Evolutionary conservation across 1,140 invertebrate species (phyloP).

Genomic region (Battus philenor): DNA sequence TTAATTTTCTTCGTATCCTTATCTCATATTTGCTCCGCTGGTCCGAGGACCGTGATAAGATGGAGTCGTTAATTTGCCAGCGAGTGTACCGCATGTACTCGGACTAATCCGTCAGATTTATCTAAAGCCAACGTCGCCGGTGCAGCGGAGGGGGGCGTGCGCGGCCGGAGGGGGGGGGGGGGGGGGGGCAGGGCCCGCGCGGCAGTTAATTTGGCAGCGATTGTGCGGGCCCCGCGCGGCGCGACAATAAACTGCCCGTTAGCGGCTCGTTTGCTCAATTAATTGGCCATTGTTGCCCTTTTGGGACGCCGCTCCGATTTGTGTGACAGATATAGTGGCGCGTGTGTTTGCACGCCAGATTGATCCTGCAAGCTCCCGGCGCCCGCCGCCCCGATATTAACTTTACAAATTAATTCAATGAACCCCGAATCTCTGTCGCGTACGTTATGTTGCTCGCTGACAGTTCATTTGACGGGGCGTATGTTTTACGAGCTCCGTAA

Average conservation of each 20-base stretch:
- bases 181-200: slow-evolving; percentile 23
- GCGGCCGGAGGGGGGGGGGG: neutral
- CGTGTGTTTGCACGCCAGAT: slow-evolving; percentile 19
- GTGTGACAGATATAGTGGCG: slow-evolving; percentile 20
- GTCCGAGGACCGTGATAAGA: no score
- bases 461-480: no score
- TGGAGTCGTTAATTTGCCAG: slow-evolving; percentile 1
- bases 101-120: slow-evolving; percentile 29
- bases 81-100: slow-evolving; percentile 23
- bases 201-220: slow-evolving; percentile 40
- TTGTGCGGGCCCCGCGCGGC: slow-evolving; percentile 24
- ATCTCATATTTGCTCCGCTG: no score
- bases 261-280: slow-evolving; percentile 48
- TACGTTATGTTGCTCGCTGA: no score
- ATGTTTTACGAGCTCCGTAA: no score
- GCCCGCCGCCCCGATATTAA: no score
- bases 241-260: slow-evolving; percentile 36
- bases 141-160: neutral
- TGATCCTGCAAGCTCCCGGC: no score
- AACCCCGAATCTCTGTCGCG: no score
- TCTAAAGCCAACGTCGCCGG: neutral
- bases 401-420: no score
- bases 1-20: no score
- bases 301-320: slow-evolving; percentile 29
- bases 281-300: slow-evolving; percentile 59